Percentiles rank a stretch among this genome's conserved stretches.
Evolutionary conservation across 2,888 invertebrate genomes (phyloP).

Genomic region (Eupithecia exiguata): DNA sequence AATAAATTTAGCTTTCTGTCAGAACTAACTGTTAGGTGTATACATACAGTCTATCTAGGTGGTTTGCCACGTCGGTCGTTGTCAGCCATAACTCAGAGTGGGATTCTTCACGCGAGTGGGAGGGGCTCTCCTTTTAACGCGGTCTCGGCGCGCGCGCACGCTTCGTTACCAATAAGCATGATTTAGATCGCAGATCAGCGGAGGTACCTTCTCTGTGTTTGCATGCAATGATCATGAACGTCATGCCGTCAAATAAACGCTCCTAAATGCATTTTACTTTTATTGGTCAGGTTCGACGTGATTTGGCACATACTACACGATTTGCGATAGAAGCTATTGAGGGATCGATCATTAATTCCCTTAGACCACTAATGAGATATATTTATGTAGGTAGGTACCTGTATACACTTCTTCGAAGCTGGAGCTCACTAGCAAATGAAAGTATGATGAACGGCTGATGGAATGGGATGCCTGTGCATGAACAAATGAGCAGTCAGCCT

Average conservation of each 20-base stretch:
- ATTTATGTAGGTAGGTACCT: no score
- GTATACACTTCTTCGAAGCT: not conserved
- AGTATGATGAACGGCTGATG: not conserved
- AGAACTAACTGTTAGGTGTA: not conserved
- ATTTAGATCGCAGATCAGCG: conserved; percentile 63
- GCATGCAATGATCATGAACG: conserved; percentile 6
- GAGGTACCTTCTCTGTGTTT: conserved; percentile 34
- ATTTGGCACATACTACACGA: not conserved
- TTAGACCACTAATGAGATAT: not conserved
- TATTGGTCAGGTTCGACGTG: not conserved
- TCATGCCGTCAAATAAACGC: conserved; percentile 26
- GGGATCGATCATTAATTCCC: not conserved
- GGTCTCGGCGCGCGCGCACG: conserved; percentile 57
- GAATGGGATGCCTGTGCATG: not conserved
- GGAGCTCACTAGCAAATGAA: not conserved
- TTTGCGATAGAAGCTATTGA: not conserved
- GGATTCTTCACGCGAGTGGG: conserved; percentile 37
- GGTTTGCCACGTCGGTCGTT: conserved; percentile 6
- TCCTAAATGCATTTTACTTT: conserved; percentile 1
- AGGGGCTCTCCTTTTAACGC: conserved; percentile 32
- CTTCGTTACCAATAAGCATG: conserved; percentile 76
- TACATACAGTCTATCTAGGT: not conserved
- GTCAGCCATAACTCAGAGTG: conserved; percentile 20
- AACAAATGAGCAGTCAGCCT: not conserved
- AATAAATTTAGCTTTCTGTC: not conserved